Conservation (phyloP, 1,140 invertebrate species). For the Rhagoletis zephyria region DNA sequence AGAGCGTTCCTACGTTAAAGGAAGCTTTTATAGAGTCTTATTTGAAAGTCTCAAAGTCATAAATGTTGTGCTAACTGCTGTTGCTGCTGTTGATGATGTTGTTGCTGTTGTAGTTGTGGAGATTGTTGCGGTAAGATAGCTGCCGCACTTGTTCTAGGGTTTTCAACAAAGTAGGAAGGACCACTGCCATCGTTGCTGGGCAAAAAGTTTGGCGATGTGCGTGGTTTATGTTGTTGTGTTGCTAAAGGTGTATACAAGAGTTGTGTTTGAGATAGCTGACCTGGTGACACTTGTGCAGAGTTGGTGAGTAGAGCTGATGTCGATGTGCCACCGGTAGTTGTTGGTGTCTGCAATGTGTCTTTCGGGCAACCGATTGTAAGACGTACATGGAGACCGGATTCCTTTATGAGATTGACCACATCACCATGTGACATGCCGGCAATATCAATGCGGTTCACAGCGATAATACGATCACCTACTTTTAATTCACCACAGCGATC, state of each 20-base stretch:
- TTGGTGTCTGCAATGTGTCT: slow-evolving; percentile 71
- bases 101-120: slow-evolving; percentile 18
- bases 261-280: slow-evolving; percentile 61
- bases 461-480: slow-evolving; percentile 95
- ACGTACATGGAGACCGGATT: slow-evolving; percentile 91
- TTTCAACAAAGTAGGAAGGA: slow-evolving; percentile 49
- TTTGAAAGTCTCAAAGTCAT: slow-evolving; percentile 73
- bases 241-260: slow-evolving; percentile 33
- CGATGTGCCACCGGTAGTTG: neutral
- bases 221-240: slow-evolving; percentile 28
- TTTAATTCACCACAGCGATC: slow-evolving; percentile 90
- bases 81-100: slow-evolving; percentile 62
- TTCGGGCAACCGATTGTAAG: slow-evolving; percentile 87
- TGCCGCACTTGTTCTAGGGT: slow-evolving; percentile 25
- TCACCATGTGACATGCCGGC: slow-evolving; percentile 94
- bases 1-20: slow-evolving; percentile 59
- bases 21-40: slow-evolving; percentile 72
- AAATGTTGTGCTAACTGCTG: slow-evolving; percentile 63
- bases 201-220: neutral
- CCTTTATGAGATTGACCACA: slow-evolving; percentile 94
- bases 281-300: slow-evolving; percentile 58
- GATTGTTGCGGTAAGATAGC: slow-evolving; percentile 59
- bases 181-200: slow-evolving; percentile 56
- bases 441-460: slow-evolving; percentile 95
- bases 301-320: slow-evolving; percentile 56